Evolutionary conservation across 1,140 invertebrate genomes (phyloP).

Genomic region (Bombus confusus): DNA sequence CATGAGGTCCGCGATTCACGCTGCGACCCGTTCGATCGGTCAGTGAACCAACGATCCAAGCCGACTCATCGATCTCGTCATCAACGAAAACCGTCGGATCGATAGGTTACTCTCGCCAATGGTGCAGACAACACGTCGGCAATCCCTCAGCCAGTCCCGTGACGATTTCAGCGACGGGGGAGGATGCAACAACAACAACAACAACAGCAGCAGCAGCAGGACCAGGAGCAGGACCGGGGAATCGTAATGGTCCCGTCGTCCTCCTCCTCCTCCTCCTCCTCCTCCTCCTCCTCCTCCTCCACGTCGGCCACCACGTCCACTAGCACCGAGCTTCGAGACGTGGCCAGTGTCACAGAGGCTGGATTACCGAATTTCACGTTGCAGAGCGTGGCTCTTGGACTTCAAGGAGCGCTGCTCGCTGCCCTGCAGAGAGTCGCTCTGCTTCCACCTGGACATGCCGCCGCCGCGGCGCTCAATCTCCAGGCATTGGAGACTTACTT

Average conservation of each 20-base stretch:
- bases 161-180: slow-evolving; percentile 44
- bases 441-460: slow-evolving; percentile 89
- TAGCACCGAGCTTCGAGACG: slow-evolving; percentile 31
- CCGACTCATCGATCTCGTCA: too few relatives aligned
- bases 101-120: slow-evolving; percentile 55
- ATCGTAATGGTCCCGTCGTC: slow-evolving; percentile 61
- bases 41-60: slow-evolving; percentile 15
- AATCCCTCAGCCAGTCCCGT: slow-evolving; percentile 40
- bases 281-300: slow-evolving; percentile 39
- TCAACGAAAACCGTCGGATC: neutral
- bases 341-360: slow-evolving; percentile 44
- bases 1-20: slow-evolving; percentile 21
- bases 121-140: slow-evolving; percentile 42
- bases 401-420: slow-evolving; percentile 90
- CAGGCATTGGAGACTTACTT: slow-evolving; percentile 92
- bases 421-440: slow-evolving; percentile 89
- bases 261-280: slow-evolving; percentile 44
- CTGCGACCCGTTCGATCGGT: neutral
- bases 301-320: slow-evolving; percentile 43
- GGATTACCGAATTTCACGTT: slow-evolving; percentile 76
- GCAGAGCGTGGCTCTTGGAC: slow-evolving; percentile 85
- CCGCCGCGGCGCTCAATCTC: slow-evolving; percentile 90
- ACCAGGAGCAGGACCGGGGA: slow-evolving; percentile 59
- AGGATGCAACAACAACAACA: slow-evolving; percentile 73
- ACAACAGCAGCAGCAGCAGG: slow-evolving; percentile 67